These are phyloP conservation scores for Tichodroma muraria DNA, from an alignment of 2,113 vertebrate species.

Conservation along the genomic window DNA sequence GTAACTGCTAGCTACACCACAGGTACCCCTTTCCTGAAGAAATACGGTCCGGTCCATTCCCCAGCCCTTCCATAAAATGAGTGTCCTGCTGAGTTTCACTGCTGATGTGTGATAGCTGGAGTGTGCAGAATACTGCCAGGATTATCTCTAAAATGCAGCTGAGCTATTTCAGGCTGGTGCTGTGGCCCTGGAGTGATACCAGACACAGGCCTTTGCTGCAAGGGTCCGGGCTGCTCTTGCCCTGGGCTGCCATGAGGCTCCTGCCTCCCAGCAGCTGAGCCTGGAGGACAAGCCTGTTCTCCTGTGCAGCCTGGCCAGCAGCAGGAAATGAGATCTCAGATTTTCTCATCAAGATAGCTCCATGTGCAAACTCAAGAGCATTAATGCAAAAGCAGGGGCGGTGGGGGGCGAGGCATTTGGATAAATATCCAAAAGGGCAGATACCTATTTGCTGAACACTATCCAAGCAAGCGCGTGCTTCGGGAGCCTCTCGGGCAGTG, in stretches of 20 bases:
- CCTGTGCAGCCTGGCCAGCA: not conserved
- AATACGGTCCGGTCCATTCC: rapidly evolving
- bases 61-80: not conserved
- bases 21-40: not conserved
- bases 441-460: not conserved
- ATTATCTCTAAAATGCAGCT: not conserved
- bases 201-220: not conserved
- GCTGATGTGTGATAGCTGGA: not conserved
- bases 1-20: not conserved
- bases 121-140: not conserved
- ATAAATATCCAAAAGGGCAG: not conserved
- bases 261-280: not conserved
- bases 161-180: not conserved
- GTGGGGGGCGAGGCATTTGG: not conserved
- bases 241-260: not conserved
- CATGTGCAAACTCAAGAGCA: not conserved
- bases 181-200: not conserved
- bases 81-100: not conserved
- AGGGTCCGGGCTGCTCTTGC: not conserved
- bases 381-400: not conserved
- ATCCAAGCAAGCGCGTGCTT: not conserved
- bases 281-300: not conserved
- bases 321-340: slow-evolving; percentile 44
- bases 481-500: not conserved
- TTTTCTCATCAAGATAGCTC: not conserved